phyloP scores from a whole-genome alignment of 1,140 invertebrate genomes.

The Aradophagus sp. region DNA sequence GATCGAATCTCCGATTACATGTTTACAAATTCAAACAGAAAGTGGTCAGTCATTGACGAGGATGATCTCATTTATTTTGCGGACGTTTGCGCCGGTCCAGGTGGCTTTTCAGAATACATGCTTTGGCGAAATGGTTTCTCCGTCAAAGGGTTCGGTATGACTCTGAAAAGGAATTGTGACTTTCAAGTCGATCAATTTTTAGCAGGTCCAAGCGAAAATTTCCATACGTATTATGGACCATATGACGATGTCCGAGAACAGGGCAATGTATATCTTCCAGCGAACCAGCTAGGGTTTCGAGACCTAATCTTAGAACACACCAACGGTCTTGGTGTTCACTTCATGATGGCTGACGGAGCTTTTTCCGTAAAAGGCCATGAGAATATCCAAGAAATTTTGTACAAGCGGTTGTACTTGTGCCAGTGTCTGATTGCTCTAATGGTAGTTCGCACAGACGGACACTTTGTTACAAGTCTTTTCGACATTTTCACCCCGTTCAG shows the following conservation, averaged over 20 bases:
- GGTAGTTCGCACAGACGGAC: slow-evolving; percentile 86
- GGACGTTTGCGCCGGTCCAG: slow-evolving; percentile 98
- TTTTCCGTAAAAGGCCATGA: slow-evolving; percentile 97
- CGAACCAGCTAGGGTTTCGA: slow-evolving; percentile 87
- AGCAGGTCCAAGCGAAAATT: slow-evolving; percentile 90
- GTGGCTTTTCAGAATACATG: slow-evolving; percentile 98
- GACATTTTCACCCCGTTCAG: slow-evolving; percentile 97
- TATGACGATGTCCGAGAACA: slow-evolving; percentile 77
- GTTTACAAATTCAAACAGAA: too few relatives aligned
- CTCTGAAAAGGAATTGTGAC: slow-evolving; percentile 89
- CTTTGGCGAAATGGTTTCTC: slow-evolving; percentile 90
- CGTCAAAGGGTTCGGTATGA: slow-evolving; percentile 97
- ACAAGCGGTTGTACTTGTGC: slow-evolving; percentile 94
- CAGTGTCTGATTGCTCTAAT: slow-evolving; percentile 93
- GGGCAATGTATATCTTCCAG: slow-evolving; percentile 91
- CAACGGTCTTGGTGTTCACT: slow-evolving; percentile 89
- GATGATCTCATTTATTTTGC: slow-evolving; percentile 89
- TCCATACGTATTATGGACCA: slow-evolving; percentile 93
- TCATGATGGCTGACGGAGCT: slow-evolving; percentile 98
- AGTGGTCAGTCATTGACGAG: slow-evolving; percentile 80
- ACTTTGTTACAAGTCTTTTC: slow-evolving; percentile 98
- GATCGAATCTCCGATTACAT: slow-evolving; percentile 93
- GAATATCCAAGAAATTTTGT: slow-evolving; percentile 97
- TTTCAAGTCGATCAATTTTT: slow-evolving; percentile 94
- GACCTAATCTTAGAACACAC: slow-evolving; percentile 86